These are phyloP conservation scores for Nilaparvata lugens DNA, from an alignment of 1,140 invertebrate species.

Conservation along the genomic window DNA sequence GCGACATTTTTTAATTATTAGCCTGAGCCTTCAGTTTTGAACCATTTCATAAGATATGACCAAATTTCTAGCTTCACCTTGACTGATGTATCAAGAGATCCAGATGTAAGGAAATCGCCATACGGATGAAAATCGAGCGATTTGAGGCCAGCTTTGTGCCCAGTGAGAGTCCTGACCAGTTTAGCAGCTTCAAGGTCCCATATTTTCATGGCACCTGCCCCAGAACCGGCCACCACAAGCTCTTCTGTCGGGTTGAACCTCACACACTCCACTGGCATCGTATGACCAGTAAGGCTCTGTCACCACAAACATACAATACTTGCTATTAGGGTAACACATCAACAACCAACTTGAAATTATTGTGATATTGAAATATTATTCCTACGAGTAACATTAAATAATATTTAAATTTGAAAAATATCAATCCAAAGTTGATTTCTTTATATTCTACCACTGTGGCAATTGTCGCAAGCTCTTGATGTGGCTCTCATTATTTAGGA, in stretches of 20 bases:
- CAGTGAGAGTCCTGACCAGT: conserved; percentile 81
- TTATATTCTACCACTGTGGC: no score
- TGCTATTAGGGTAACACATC: no score
- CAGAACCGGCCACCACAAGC: conserved; percentile 88
- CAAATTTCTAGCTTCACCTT: conserved; percentile 42
- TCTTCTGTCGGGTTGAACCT: conserved; percentile 91
- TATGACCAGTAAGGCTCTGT: conserved; percentile 85
- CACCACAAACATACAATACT: conserved; percentile 28
- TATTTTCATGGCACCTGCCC: conserved; percentile 86
- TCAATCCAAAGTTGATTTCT: no score
- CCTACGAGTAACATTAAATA: no score
- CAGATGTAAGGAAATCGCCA: conserved; percentile 87
- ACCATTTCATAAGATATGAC: no score
- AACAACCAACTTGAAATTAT: not conserved
- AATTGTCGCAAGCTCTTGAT: no score
- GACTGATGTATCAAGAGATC: conserved; percentile 83
- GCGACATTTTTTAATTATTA: no score
- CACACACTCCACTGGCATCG: conserved; percentile 87
- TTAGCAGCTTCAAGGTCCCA: conserved; percentile 95
- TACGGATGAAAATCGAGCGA: conserved; percentile 96
- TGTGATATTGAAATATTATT: no score
- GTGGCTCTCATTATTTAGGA: no score
- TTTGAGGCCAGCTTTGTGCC: conserved; percentile 82
- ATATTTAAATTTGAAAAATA: no score
- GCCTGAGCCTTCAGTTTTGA: no score